These are phyloP conservation scores for Phengaris alcon DNA, from an alignment of 2,888 invertebrate genomes.

Conservation along the genomic window DNA sequence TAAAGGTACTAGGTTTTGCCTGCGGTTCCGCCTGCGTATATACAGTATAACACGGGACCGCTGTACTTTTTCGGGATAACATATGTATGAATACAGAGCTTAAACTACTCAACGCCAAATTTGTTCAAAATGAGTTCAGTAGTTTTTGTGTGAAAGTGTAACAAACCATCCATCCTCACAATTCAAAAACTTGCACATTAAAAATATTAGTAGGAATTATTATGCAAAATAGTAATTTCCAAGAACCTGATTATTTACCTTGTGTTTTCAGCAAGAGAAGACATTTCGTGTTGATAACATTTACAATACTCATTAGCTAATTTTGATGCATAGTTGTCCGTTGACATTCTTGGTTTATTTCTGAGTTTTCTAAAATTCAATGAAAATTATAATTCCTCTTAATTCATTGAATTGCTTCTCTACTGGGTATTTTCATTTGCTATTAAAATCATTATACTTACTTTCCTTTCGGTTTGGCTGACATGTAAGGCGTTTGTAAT, in stretches of 20 bases:
- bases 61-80: too few species aligned
- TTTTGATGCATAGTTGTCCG: conserved; percentile 54
- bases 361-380: conserved; percentile 47
- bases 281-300: conserved; percentile 48
- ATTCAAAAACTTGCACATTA: too few species aligned
- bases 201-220: too few species aligned
- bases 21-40: too few species aligned
- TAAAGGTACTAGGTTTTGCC: too few species aligned
- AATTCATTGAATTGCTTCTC: background rate
- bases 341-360: conserved; percentile 55
- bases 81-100: too few species aligned
- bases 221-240: background rate
- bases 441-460: conserved; percentile 44
- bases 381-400: background rate
- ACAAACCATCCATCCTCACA: too few species aligned
- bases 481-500: conserved; percentile 54
- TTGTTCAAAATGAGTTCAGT: too few species aligned
- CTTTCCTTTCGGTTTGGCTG: conserved; percentile 64
- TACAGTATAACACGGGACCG: too few species aligned
- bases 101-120: too few species aligned
- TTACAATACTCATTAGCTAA: conserved; percentile 52
- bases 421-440: background rate
- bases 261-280: conserved; percentile 60
- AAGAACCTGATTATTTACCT: conserved; percentile 47
- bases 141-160: too few species aligned